Evolutionary conservation across 2,888 invertebrate species (phyloP), one percentile per base, ranked within the genome.

Genomic region (Polymixis flavicincta): DNA sequence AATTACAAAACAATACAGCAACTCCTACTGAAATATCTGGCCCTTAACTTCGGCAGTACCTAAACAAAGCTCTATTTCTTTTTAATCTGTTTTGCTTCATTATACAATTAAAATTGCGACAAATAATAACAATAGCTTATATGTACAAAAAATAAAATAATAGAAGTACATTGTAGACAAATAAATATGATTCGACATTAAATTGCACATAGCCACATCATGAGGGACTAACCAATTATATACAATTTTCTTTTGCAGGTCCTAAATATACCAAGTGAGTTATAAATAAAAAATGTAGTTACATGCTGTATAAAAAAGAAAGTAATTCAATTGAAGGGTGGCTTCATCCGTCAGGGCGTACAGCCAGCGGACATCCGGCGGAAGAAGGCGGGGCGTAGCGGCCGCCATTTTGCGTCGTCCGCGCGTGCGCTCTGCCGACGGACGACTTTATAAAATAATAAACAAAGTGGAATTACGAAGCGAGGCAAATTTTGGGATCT

Each of bases 311-410:
- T 77, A 52, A 78, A 85, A 81, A 85, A 79, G 83, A 83, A 82
- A 77, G 54, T 78, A 83, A 87, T 84, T 81, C 71, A 89, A 80
- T 78, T 75, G 76, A 83, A 84, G 87, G 88, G 90, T 90, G 90
- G 91, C 86, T 89, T 85, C 83, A 80, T 83, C 82, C 83, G 76
- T 78, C 72, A 85, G 87, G 89, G 89, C 78, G 87, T 72, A 68
- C 67, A 78, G 78, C 77, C 78, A 84, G 87, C 92, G 94, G 94
- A 95, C 91, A 89, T 96, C 95, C 95, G 95, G 91, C 95, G 95
- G 95, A 95, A 94, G 92, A 90, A 89, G 96, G 95, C 93, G 95
- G 94, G 77, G 91, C 91, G 70, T 76, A 55, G 69, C 77, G 76
- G 93, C 90, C 93, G 95, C 95, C 95, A 95, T 95, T 86, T 95